phyloP scores from a whole-genome alignment of 2,888 invertebrate genomes.

The Andrena trimmerana region DNA sequence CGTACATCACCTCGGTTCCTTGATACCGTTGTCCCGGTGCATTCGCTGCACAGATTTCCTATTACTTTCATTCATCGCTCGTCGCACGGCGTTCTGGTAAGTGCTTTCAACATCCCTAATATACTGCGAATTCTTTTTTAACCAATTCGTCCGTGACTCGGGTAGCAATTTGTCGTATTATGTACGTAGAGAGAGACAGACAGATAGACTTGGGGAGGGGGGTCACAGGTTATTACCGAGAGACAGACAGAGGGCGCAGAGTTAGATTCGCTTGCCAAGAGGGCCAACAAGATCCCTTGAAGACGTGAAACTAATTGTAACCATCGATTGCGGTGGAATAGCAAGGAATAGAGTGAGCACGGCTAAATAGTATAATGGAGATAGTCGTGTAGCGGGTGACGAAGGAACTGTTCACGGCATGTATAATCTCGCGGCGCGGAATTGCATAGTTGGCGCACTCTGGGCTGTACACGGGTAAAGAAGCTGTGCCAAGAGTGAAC shows the following conservation, averaged over 20 bases:
- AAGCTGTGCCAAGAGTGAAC: conserved; percentile 37
- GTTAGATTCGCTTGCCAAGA: too few species aligned
- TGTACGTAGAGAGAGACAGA: neutral
- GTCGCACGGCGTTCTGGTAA: neutral
- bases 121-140: neutral
- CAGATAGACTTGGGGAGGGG: too few species aligned
- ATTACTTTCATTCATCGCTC: conserved; percentile 5
- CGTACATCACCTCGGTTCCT: conserved; percentile 57
- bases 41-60: conserved; percentile 11
- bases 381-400: neutral
- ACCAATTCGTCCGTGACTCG: neutral
- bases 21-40: conserved; percentile 27
- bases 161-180: neutral
- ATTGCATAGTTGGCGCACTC: conserved; percentile 4
- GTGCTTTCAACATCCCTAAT: neutral
- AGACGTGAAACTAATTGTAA: neutral
- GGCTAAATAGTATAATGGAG: neutral
- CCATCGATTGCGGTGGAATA: neutral
- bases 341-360: neutral
- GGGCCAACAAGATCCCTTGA: neutral
- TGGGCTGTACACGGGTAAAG: conserved; percentile 17
- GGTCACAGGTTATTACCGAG: neutral
- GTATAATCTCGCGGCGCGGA: neutral
- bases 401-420: neutral
- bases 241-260: neutral